A percentile compares a stretch with the other conserved stretches of the same genome.
Conservation (phyloP, 2,888 invertebrate genomes). For the Drosophila flavopinicola region DNA sequence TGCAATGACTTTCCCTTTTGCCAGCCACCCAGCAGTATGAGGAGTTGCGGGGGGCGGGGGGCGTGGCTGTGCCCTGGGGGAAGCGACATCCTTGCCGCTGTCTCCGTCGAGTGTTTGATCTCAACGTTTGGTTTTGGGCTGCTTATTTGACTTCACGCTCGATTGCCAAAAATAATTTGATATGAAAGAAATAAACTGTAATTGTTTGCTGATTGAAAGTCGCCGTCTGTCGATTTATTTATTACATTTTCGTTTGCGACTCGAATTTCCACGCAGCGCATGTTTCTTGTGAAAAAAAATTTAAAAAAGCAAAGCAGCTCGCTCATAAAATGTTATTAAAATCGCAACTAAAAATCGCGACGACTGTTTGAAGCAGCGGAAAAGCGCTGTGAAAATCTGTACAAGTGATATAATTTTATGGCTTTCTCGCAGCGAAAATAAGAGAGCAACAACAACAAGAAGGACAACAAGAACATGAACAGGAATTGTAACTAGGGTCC, state of each 20-base stretch:
- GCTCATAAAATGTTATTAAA: constrained; percentile 61
- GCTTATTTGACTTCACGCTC: constrained; percentile 77
- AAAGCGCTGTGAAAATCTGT: constrained; percentile 33
- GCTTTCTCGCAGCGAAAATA: constrained; percentile 48
- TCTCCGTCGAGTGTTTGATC: constrained; percentile 66
- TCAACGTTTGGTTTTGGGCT: constrained; percentile 31
- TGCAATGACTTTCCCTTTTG: constrained; percentile 78
- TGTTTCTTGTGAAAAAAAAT: constrained; percentile 7
- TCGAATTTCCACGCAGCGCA: constrained; percentile 27
- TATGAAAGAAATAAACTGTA: constrained; percentile 77
- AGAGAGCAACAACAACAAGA: constrained; percentile 29
- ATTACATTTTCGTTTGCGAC: constrained; percentile 38
- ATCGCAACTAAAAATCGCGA: constrained; percentile 28
- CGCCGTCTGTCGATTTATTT: constrained; percentile 39
- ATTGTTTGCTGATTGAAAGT: constrained; percentile 81
- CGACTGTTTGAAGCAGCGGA: background rate
- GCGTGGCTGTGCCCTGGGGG: constrained; percentile 4
- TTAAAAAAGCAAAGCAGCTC: constrained; percentile 28
- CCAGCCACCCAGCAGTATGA: constrained; percentile 11
- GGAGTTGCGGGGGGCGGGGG: background rate
- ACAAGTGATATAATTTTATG: constrained; percentile 66
- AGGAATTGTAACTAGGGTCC: constrained; percentile 48
- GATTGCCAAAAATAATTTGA: constrained; percentile 81
- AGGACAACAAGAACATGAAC: constrained; percentile 18
- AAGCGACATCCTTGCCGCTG: constrained; percentile 44